These are phyloP conservation scores for Nephotettix cincticeps DNA, from an alignment of 1,140 invertebrate genomes.

Conservation along the genomic window DNA sequence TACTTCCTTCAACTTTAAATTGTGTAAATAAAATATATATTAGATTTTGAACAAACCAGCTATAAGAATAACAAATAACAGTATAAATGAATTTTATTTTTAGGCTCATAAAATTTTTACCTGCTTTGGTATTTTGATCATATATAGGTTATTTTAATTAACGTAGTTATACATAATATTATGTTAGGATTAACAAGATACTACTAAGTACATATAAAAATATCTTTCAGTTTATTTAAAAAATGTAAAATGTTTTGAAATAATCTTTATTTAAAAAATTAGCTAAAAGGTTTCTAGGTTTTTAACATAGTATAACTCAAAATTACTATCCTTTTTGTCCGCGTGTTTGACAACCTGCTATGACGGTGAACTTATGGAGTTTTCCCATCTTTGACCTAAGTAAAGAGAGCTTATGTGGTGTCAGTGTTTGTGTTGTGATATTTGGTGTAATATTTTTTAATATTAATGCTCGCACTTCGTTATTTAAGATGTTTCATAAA, in stretches of 20 bases:
- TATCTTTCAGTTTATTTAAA: neutral
- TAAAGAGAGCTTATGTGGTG: slow-evolving; percentile 6
- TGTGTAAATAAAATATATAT: too few species aligned
- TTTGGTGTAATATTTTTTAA: neutral
- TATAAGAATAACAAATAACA: too few species aligned
- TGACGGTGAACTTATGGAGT: neutral
- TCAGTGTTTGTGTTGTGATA: slow-evolving; percentile 14
- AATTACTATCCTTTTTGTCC: neutral
- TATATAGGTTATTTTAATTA: too few species aligned
- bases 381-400: neutral
- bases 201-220: neutral
- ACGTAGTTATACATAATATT: too few species aligned
- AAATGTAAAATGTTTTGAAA: neutral
- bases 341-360: neutral
- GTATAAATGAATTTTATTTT: too few species aligned
- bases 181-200: neutral
- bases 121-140: too few species aligned
- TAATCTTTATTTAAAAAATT: neutral
- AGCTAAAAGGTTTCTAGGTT: neutral
- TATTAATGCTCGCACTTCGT: neutral
- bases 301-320: neutral
- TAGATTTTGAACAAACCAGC: too few species aligned
- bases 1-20: too few species aligned
- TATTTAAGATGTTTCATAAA: neutral
- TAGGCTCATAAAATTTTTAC: too few species aligned